These are phyloP conservation scores for Remorina albescens DNA, from an alignment of 2,797 vertebrate species.

Conservation along the genomic window DNA sequence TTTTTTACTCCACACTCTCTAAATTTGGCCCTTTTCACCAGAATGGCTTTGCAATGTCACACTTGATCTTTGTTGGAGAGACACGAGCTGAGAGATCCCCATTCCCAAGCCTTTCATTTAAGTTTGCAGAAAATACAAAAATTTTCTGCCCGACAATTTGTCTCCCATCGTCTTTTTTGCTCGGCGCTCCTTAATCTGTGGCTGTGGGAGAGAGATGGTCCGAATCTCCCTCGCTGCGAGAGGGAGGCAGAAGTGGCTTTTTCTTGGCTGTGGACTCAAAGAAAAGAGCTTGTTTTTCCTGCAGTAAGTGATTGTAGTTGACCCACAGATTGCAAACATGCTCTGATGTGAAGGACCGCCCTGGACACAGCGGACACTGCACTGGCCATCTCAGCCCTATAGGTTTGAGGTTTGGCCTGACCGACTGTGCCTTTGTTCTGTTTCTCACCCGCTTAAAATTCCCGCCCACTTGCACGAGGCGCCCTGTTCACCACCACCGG, in stretches of 20 bases:
- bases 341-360: constrained; percentile 69
- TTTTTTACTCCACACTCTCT: constrained; percentile 22
- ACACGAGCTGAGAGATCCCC: constrained; percentile 27
- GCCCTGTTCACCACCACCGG: constrained; percentile 18
- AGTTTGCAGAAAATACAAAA: constrained; percentile 56
- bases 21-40: constrained; percentile 25
- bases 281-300: constrained; percentile 78
- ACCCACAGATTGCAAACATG: constrained; percentile 78
- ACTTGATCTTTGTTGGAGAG: constrained; percentile 52
- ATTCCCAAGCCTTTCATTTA: constrained; percentile 60
- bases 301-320: constrained; percentile 82
- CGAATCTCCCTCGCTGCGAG: constrained; percentile 59
- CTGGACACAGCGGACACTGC: constrained; percentile 55
- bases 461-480: constrained; percentile 57
- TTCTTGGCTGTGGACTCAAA: constrained; percentile 82
- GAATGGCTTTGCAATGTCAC: constrained; percentile 37
- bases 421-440: constrained; percentile 70
- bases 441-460: constrained; percentile 62
- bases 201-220: constrained; percentile 69
- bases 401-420: constrained; percentile 70
- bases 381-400: constrained; percentile 63
- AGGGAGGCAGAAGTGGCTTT: constrained; percentile 75
- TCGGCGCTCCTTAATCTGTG: constrained; percentile 39
- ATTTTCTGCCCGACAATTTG: constrained; percentile 58
- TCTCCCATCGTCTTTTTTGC: constrained; percentile 61